A percentile compares a stretch with the other conserved stretches of the same genome.
phyloP scores from a whole-genome alignment of 2,113 vertebrate genomes.

The Fregata magnificens region DNA sequence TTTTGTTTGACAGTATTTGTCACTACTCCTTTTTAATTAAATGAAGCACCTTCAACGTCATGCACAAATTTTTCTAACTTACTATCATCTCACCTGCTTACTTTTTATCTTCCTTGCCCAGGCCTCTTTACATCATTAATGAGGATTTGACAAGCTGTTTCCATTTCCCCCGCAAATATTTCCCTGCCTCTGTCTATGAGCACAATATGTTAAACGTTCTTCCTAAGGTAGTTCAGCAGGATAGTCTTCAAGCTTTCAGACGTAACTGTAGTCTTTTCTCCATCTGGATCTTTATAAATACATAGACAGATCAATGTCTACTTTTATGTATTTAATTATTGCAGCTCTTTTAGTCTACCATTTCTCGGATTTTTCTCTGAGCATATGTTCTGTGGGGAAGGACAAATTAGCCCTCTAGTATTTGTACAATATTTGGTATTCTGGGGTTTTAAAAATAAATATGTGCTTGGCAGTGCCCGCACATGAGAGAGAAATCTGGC shows the following conservation, averaged over 20 bases:
- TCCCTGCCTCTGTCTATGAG: neutral
- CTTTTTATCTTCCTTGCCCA: neutral
- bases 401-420: slow-evolving; percentile 19
- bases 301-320: neutral
- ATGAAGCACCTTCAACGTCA: neutral
- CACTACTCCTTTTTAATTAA: neutral
- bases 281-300: neutral
- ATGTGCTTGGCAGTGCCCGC: neutral
- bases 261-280: neutral
- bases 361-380: neutral
- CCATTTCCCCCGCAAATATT: neutral
- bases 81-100: neutral
- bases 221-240: neutral
- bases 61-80: neutral
- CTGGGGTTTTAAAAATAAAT: slow-evolving; percentile 5
- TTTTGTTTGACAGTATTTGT: neutral
- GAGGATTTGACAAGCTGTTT: neutral
- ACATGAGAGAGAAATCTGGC: neutral
- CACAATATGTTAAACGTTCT: neutral
- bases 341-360: neutral
- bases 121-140: neutral
- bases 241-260: neutral
- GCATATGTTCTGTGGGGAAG: slow-evolving; percentile 9
- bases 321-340: neutral
- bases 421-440: slow-evolving; percentile 45